Evolutionary conservation across 2,797 vertebrate species (phyloP).

Genomic region (Avahi laniger): DNA sequence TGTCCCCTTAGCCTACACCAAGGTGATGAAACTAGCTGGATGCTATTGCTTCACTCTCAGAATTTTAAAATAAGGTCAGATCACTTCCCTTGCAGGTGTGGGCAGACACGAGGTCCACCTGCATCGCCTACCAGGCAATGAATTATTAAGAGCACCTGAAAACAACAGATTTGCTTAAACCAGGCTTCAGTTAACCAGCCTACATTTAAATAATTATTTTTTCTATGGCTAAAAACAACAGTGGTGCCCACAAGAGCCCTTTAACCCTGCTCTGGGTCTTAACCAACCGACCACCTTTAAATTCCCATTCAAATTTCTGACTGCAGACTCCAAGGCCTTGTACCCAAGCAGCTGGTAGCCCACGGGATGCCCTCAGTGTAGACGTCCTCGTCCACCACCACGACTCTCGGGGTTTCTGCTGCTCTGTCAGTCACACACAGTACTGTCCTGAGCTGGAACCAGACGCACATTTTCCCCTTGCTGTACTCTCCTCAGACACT

Average conservation of each 20-base stretch:
- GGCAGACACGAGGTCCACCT: not conserved
- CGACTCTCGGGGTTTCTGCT: not conserved
- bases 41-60: not conserved
- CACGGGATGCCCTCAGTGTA: accelerated
- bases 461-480: not conserved
- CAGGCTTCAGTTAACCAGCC: not conserved
- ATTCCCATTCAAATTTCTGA: not conserved
- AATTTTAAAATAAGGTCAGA: slow-evolving; percentile 40
- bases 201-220: slow-evolving; percentile 35
- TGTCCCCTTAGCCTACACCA: not conserved
- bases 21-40: not conserved
- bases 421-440: not conserved
- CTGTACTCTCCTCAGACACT: not conserved
- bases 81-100: slow-evolving; percentile 60
- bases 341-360: not conserved
- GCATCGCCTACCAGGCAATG: not conserved
- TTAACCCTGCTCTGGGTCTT: not conserved
- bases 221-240: slow-evolving; percentile 33
- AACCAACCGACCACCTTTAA: not conserved
- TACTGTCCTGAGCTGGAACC: not conserved
- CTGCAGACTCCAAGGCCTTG: not conserved
- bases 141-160: slow-evolving; percentile 29
- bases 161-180: slow-evolving; percentile 62
- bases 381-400: too few species aligned
- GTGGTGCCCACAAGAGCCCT: not conserved